phyloP scores from a whole-genome alignment of 2,113 vertebrate genomes.

The Haplotaxodon microlepis region DNA sequence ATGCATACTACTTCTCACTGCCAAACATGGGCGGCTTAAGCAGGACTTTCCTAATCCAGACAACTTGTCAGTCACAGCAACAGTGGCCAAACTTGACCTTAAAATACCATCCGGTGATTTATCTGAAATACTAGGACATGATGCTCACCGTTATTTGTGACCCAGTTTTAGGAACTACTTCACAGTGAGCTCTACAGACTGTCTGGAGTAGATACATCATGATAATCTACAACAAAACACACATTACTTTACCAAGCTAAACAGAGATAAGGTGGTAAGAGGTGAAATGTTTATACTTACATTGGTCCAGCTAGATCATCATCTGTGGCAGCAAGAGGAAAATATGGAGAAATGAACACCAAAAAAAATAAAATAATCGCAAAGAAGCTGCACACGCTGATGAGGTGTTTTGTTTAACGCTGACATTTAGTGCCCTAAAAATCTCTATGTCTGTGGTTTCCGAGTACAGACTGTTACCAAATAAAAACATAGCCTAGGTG shows the following conservation, averaged over 20 bases:
- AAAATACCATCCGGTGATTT: neutral
- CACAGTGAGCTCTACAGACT: neutral
- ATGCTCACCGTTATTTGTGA: neutral
- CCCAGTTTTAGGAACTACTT: neutral
- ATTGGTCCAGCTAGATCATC: slow-evolving; percentile 96
- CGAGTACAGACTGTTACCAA: neutral
- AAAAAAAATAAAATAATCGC: slow-evolving; percentile 58
- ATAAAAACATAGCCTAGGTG: neutral
- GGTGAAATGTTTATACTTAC: slow-evolving; percentile 71
- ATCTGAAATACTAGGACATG: neutral
- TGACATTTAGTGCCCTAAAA: neutral
- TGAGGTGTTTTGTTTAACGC: neutral
- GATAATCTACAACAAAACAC: neutral
- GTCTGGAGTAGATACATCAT: neutral
- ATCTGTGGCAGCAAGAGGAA: slow-evolving; percentile 71
- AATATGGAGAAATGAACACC: slow-evolving; percentile 53
- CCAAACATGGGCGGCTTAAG: neutral
- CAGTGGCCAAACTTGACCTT: neutral
- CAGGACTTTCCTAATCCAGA: neutral
- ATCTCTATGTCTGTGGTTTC: neutral
- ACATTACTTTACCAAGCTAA: neutral
- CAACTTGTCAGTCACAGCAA: neutral
- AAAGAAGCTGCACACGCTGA: neutral
- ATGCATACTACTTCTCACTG: neutral
- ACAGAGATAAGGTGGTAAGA: neutral